Percentiles rank a stretch among this genome's conserved stretches.
Evolutionary conservation across 2,113 vertebrate species (phyloP).

Genomic region (Elephantulus edwardii): DNA sequence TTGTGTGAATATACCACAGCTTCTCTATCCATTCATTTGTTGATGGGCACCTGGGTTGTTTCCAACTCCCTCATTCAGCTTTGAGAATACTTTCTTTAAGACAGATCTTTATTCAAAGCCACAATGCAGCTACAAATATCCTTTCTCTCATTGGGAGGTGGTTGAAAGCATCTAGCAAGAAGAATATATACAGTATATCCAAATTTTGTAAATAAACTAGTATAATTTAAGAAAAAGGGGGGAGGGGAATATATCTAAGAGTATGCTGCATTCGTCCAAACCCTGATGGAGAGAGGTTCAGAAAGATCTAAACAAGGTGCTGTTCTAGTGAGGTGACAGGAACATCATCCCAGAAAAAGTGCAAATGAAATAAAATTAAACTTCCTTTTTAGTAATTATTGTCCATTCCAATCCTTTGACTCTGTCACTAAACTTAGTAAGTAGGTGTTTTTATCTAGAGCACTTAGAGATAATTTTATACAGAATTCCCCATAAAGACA

Average conservation of each 20-base stretch:
- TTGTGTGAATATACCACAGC: too few relatives aligned
- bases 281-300: not conserved
- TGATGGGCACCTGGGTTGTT: too few relatives aligned
- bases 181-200: too few relatives aligned
- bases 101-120: not conserved
- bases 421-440: not conserved
- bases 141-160: not conserved
- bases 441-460: not conserved
- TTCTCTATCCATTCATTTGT: too few relatives aligned
- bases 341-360: not conserved
- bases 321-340: not conserved
- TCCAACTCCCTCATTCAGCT: too few relatives aligned
- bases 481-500: not conserved
- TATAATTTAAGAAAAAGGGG: too few relatives aligned
- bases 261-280: not conserved
- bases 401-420: not conserved
- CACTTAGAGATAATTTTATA: not conserved
- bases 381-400: not conserved
- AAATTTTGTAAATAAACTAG: too few relatives aligned
- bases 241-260: not conserved
- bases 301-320: not conserved
- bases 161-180: not conserved
- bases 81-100: not conserved
- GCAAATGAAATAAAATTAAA: constrained; percentile 24
- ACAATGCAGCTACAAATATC: not conserved